A percentile compares a stretch with the other conserved stretches of the same genome.
Conservation (phyloP, 2,113 vertebrate genomes). For the Cyprinodon brontotheroides region DNA sequence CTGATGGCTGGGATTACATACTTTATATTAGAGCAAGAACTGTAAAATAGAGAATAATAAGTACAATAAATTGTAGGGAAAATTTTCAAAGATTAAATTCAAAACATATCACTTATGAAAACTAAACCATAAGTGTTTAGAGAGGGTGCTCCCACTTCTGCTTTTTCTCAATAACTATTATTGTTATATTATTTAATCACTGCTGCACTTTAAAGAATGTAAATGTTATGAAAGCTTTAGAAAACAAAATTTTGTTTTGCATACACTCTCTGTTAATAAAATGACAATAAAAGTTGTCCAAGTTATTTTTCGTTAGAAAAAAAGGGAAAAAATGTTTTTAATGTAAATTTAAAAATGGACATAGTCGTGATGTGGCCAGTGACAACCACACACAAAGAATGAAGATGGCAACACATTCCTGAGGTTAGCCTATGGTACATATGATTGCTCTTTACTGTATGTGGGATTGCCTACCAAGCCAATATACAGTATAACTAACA, state of each 20-base stretch:
- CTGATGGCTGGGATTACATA: background rate
- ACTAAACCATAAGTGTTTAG: background rate
- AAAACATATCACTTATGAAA: background rate
- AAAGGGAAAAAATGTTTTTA: too few species aligned
- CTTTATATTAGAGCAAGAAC: background rate
- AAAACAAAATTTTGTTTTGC: too few species aligned
- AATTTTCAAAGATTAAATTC: background rate
- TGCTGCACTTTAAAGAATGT: background rate
- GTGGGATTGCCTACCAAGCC: too few species aligned
- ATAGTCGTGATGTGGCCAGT: background rate
- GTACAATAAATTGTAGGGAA: background rate
- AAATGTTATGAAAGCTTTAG: background rate
- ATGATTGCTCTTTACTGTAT: too few species aligned
- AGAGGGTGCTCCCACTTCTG: background rate
- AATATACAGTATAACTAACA: too few species aligned
- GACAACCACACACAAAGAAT: too few species aligned
- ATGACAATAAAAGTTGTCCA: too few species aligned
- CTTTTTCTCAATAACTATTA: background rate
- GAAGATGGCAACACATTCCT: too few species aligned
- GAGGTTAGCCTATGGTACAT: too few species aligned
- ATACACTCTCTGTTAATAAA: too few species aligned
- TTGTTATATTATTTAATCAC: background rate
- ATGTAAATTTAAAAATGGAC: too few species aligned
- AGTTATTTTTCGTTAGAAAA: too few species aligned
- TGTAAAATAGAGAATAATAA: background rate